A percentile compares a stretch with the other conserved stretches of the same genome.
Conservation (phyloP, 2,888 invertebrate genomes). For the Panzeria rudis region DNA sequence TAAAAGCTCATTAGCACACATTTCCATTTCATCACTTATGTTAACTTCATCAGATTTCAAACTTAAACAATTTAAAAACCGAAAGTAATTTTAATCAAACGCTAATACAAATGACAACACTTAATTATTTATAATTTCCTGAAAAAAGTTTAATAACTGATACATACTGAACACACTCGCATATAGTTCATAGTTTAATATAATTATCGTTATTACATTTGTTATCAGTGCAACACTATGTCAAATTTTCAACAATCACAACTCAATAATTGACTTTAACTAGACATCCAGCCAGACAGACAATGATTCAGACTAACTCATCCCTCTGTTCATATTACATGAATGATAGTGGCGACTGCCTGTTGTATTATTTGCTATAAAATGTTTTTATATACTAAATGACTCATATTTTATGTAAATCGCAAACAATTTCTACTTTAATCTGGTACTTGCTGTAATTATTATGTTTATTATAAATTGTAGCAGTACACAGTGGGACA, state of each 20-base stretch:
- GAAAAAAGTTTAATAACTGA: neutral
- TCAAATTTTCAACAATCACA: slow-evolving; percentile 44
- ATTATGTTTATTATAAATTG: slow-evolving; percentile 37
- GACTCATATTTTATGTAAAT: slow-evolving; percentile 65
- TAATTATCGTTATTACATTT: slow-evolving; percentile 1
- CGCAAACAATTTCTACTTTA: slow-evolving; percentile 29
- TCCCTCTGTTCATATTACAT: neutral
- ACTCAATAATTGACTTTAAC: slow-evolving; percentile 37
- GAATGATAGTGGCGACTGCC: neutral
- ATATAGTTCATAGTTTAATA: neutral
- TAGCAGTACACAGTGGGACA: neutral
- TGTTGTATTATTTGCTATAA: slow-evolving; percentile 6
- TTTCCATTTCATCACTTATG: no score
- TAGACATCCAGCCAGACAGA: slow-evolving; percentile 12
- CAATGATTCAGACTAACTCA: slow-evolving; percentile 17
- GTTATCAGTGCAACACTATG: slow-evolving; percentile 25
- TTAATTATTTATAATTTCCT: no score
- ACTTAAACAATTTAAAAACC: no score
- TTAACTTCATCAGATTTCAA: no score
- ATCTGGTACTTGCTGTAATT: slow-evolving; percentile 50
- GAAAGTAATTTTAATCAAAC: no score
- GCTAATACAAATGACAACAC: no score
- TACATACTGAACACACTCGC: neutral
- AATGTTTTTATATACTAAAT: slow-evolving; percentile 36
- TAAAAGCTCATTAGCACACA: no score